phyloP scores from a whole-genome alignment of 2,888 invertebrate genomes.

The Acanthococcus lagerstroemiae region DNA sequence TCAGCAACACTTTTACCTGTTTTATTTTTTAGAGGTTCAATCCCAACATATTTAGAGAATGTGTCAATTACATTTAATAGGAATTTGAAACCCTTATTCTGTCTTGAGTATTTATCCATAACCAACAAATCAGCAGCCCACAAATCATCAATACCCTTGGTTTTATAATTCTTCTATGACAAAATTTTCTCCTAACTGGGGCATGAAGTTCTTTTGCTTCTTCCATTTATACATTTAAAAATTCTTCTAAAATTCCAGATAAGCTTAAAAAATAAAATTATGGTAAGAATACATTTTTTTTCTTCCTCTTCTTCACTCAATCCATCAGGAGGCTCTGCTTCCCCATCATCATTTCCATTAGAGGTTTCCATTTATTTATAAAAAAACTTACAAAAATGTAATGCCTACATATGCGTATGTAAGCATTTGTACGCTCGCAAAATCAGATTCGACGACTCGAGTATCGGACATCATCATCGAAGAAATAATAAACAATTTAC shows the following conservation, averaged over 20 bases:
- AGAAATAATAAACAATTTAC: too few species aligned
- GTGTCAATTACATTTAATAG: slow-evolving; percentile 29
- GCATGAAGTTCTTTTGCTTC: slow-evolving; percentile 11
- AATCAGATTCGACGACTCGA: too few species aligned
- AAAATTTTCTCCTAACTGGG: slow-evolving; percentile 10
- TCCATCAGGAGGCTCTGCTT: slow-evolving; percentile 4
- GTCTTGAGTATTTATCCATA: slow-evolving; percentile 15
- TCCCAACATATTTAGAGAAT: slow-evolving; percentile 13
- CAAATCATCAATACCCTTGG: slow-evolving; percentile 26
- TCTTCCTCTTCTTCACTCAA: background rate
- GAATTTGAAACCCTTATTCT: slow-evolving; percentile 31
- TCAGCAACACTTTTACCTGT: background rate
- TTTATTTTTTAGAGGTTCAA: slow-evolving; percentile 28
- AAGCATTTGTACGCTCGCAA: too few species aligned
- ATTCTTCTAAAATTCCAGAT: slow-evolving; percentile 7
- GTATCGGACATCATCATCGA: too few species aligned
- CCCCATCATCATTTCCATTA: background rate
- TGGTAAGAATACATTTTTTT: background rate
- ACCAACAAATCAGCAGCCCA: slow-evolving; percentile 30
- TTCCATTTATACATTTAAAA: slow-evolving; percentile 10
- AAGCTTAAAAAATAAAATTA: background rate
- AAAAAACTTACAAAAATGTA: background rate
- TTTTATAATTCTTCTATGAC: slow-evolving; percentile 21
- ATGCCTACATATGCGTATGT: too few species aligned
- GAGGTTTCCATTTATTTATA: background rate